A percentile compares a stretch with the other conserved stretches of the same genome.
Evolutionary conservation across 2,113 vertebrate species (phyloP).

Genomic region (Spheniscus mendiculus): DNA sequence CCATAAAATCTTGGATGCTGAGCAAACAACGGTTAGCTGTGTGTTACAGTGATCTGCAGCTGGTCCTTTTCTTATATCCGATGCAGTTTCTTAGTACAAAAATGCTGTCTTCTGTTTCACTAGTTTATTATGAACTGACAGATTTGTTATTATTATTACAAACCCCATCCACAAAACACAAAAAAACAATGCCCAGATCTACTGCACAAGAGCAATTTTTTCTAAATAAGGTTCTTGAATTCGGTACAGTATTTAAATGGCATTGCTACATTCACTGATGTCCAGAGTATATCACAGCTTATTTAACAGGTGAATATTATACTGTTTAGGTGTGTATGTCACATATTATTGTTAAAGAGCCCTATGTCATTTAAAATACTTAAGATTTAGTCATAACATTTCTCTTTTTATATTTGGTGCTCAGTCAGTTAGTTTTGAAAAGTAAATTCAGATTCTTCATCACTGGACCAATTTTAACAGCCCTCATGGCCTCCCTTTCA

Average conservation of each 20-base stretch:
- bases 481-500: neutral
- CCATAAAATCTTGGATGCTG: neutral
- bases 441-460: neutral
- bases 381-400: neutral
- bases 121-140: neutral
- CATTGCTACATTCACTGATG: neutral
- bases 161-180: fast-evolving
- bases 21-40: neutral
- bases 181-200: fast-evolving
- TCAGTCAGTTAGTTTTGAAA: neutral
- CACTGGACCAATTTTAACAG: neutral
- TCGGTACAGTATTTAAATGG: constrained; percentile 38
- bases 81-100: neutral
- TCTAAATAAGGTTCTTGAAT: neutral
- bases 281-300: neutral
- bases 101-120: neutral
- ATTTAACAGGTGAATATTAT: neutral
- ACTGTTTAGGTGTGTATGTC: neutral
- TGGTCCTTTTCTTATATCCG: neutral
- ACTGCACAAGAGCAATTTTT: neutral
- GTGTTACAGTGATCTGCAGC: neutral
- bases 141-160: neutral
- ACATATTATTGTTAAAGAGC: neutral
- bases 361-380: neutral
- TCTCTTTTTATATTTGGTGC: neutral